Evolutionary conservation across 2,888 invertebrate genomes (phyloP).

Genomic region (Amphipyra tragopoginis): DNA sequence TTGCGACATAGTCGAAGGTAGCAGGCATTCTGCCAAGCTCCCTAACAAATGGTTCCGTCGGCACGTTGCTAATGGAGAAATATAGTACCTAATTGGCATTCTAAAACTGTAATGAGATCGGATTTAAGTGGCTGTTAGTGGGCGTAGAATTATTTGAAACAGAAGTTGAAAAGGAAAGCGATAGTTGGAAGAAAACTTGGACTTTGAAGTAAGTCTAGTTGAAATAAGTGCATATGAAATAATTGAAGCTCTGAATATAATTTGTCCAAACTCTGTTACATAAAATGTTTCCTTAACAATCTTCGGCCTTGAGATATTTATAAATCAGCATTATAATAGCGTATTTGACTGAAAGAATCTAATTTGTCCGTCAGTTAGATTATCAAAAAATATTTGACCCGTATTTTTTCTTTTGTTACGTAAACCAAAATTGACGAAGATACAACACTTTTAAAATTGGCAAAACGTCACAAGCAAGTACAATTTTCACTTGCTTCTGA

Average conservation of each 20-base stretch:
- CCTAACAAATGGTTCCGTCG: constrained; percentile 32
- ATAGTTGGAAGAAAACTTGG: constrained; percentile 1
- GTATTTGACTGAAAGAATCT: too few species aligned
- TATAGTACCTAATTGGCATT: constrained; percentile 58
- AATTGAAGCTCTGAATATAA: neutral
- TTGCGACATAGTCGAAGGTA: constrained; percentile 5
- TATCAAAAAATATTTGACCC: too few species aligned
- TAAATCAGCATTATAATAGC: too few species aligned
- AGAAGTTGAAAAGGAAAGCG: constrained; percentile 20
- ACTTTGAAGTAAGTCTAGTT: neutral
- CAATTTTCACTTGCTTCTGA: too few species aligned
- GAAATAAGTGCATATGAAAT: constrained; percentile 28
- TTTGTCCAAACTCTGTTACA: too few species aligned
- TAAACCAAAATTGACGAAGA: too few species aligned
- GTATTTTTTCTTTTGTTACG: too few species aligned
- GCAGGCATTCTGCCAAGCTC: constrained; percentile 56
- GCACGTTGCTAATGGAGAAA: constrained; percentile 55
- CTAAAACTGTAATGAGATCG: constrained; percentile 49
- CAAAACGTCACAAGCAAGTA: too few species aligned
- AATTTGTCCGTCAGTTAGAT: too few species aligned
- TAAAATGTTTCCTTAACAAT: too few species aligned
- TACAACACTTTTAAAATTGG: too few species aligned
- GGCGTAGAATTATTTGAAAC: constrained; percentile 37
- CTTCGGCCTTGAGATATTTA: too few species aligned
- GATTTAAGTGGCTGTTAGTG: constrained; percentile 42